These are phyloP conservation scores for Crepidodera aurea DNA, from an alignment of 2,888 invertebrate genomes.

Conservation along the genomic window DNA sequence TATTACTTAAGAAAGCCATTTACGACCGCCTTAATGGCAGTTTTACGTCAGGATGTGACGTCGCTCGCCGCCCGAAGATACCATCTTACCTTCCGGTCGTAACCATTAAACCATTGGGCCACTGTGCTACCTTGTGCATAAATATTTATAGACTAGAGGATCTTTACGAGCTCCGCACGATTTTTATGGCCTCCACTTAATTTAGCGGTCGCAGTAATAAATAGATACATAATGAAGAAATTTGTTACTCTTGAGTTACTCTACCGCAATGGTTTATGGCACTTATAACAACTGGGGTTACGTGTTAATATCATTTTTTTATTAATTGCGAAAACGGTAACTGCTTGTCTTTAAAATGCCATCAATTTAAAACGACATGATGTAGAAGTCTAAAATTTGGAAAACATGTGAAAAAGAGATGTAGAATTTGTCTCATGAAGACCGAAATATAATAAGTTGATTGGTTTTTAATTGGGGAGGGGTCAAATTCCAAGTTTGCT, in stretches of 20 bases:
- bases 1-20: constrained; percentile 48
- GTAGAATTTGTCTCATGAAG: too few relatives aligned
- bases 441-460: too few relatives aligned
- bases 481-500: too few relatives aligned
- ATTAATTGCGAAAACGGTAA: too few relatives aligned
- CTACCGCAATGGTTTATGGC: neutral
- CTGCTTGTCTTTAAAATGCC: too few relatives aligned
- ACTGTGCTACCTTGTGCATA: constrained; percentile 36
- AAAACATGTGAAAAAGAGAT: too few relatives aligned
- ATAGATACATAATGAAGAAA: constrained; percentile 28
- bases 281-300: too few relatives aligned
- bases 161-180: constrained; percentile 26
- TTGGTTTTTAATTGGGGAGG: too few relatives aligned
- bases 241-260: constrained; percentile 27
- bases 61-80: constrained; percentile 48
- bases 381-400: too few relatives aligned
- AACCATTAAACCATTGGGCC: constrained; percentile 26
- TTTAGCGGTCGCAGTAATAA: constrained; percentile 8
- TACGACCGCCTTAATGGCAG: constrained; percentile 43
- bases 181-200: constrained; percentile 31
- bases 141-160: constrained; percentile 28
- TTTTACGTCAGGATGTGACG: constrained; percentile 47
- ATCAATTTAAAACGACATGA: too few relatives aligned
- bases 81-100: constrained; percentile 45
- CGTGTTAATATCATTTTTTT: neutral